Conservation (phyloP, 2,113 vertebrate species). For the Spea multiplicata region DNA sequence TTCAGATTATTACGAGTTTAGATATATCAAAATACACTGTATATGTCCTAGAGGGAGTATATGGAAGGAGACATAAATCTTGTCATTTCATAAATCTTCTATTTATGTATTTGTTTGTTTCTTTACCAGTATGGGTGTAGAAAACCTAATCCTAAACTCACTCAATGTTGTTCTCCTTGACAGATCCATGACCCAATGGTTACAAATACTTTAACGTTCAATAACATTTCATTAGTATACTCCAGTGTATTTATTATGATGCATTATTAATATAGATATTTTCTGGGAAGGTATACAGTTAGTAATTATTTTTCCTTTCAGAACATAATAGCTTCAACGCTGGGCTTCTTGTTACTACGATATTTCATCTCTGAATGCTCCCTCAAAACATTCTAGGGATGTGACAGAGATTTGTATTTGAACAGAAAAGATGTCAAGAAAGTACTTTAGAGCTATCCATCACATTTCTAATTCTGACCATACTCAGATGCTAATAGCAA, state of each 20-base stretch:
- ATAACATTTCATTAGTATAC: conserved; percentile 66
- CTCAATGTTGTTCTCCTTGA: conserved; percentile 53
- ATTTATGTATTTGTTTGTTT: conserved; percentile 51
- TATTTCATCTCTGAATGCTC: conserved; percentile 72
- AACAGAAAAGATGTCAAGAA: conserved; percentile 76
- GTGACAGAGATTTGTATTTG: conserved; percentile 78
- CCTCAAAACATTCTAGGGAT: conserved; percentile 62
- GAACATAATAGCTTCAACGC: conserved; percentile 66
- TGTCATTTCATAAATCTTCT: conserved; percentile 25
- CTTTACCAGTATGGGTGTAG: conserved; percentile 48
- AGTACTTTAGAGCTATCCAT: conserved; percentile 64
- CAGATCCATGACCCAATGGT: conserved; percentile 55
- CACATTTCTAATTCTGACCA: conserved; percentile 69
- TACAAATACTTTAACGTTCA: conserved; percentile 60
- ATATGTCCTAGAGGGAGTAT: conserved; percentile 15
- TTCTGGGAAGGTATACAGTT: conserved; percentile 62
- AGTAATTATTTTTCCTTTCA: conserved; percentile 73
- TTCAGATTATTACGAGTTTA: conserved; percentile 41
- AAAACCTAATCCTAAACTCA: conserved; percentile 49
- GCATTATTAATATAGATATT: conserved; percentile 70
- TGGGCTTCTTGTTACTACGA: conserved; percentile 60
- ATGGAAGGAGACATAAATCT: conserved; percentile 51
- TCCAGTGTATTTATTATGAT: conserved; percentile 63
- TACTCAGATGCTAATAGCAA: conserved; percentile 62
- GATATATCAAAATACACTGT: conserved; percentile 34